A percentile compares a stretch with the other conserved stretches of the same genome.
Conservation (phyloP, 2,113 vertebrate genomes). For the Chaenocephalus aceratus region DNA sequence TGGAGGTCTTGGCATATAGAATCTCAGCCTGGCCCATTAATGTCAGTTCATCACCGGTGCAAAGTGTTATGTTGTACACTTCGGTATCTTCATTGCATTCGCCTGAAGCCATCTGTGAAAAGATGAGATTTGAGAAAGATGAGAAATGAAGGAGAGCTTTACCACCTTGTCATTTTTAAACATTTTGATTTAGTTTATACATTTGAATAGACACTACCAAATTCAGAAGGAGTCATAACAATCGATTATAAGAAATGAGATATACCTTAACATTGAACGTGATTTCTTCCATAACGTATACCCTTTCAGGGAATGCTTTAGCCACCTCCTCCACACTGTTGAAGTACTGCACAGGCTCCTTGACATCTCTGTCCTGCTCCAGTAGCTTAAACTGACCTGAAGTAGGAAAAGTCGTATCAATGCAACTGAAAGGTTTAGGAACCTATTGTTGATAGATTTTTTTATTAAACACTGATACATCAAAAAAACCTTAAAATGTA, state of each 20-base stretch:
- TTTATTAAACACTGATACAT: not conserved
- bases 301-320: slow-evolving; percentile 98
- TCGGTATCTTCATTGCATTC: slow-evolving; percentile 98
- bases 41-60: slow-evolving; percentile 96
- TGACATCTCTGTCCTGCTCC: slow-evolving; percentile 98
- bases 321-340: slow-evolving; percentile 99
- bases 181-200: not conserved
- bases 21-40: slow-evolving; percentile 99
- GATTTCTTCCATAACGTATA: slow-evolving; percentile 99
- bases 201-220: not conserved
- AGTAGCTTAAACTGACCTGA: slow-evolving; percentile 98
- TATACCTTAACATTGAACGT: slow-evolving; percentile 98
- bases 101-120: slow-evolving; percentile 93
- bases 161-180: not conserved
- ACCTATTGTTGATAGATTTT: not conserved
- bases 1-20: slow-evolving; percentile 96
- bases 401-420: slow-evolving; percentile 42
- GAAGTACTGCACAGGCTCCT: slow-evolving; percentile 98
- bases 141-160: not conserved
- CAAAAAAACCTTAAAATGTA: not conserved
- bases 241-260: not conserved
- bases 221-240: not conserved
- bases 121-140: not conserved
- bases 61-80: slow-evolving; percentile 97
- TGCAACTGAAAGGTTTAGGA: not conserved